These are phyloP conservation scores for Holothuria scabra DNA, from an alignment of 53 echinoderm and acorn worm genomes.

Conservation along the genomic window DNA sequence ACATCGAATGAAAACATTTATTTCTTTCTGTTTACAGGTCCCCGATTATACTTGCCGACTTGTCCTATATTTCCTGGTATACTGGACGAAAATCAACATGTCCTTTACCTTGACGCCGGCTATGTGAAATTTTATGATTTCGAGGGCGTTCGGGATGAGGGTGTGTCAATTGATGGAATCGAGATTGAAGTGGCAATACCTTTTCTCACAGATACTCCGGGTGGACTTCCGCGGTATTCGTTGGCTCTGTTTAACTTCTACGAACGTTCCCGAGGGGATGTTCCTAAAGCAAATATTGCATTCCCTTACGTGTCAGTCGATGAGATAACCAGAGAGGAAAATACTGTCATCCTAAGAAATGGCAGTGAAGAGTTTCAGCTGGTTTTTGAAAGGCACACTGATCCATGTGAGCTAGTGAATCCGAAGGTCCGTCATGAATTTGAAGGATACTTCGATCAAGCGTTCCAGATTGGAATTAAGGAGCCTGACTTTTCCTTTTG, in stretches of 20 bases:
- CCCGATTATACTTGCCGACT: slow-evolving; percentile 14
- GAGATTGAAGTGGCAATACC: not conserved
- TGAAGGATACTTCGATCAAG: not conserved
- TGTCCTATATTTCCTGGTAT: not conserved
- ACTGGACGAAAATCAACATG: not conserved
- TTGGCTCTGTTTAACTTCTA: slow-evolving; percentile 1
- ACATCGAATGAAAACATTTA: too few species aligned
- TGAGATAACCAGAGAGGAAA: not conserved
- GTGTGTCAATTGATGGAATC: not conserved
- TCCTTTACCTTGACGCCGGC: slow-evolving; percentile 5
- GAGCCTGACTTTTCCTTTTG: slow-evolving; percentile 6
- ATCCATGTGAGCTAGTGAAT: not conserved
- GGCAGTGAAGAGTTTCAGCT: not conserved
- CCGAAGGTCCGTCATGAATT: not conserved
- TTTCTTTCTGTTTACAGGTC: not conserved
- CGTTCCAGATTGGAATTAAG: not conserved
- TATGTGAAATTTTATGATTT: not conserved
- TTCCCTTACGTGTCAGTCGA: slow-evolving; percentile 19
- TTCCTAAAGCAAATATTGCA: slow-evolving; percentile 1
- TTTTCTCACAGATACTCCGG: not conserved
- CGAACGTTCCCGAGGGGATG: slow-evolving; percentile 1
- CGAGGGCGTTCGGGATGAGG: not conserved
- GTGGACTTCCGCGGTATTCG: not conserved
- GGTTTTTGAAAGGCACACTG: not conserved
- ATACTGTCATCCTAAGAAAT: not conserved